Percentiles rank a stretch among this genome's conserved stretches.
Evolutionary conservation across 2,113 vertebrate genomes (phyloP).

Genomic region (Candoia aspera): DNA sequence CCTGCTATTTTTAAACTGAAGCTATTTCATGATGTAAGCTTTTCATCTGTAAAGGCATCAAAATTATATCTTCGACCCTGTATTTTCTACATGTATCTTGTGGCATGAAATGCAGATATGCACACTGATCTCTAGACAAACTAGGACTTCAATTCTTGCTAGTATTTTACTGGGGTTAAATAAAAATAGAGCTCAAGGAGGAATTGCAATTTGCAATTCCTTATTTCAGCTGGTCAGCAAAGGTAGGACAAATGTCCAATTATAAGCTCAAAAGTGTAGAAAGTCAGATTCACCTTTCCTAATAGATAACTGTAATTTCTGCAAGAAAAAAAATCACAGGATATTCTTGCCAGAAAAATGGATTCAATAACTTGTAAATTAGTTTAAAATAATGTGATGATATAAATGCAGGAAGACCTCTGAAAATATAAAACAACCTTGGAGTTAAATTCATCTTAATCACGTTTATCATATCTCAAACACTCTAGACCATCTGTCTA

Average conservation of each 20-base stretch:
- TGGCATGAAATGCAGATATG: neutral
- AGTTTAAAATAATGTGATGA: neutral
- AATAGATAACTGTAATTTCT: neutral
- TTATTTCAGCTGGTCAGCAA: neutral
- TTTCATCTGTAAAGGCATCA: neutral
- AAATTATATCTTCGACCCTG: neutral
- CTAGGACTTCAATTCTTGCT: neutral
- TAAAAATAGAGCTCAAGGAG: neutral
- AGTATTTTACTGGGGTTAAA: neutral
- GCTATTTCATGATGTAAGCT: neutral
- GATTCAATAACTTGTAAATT: neutral
- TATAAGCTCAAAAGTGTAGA: neutral
- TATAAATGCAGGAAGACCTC: neutral
- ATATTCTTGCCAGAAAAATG: neutral
- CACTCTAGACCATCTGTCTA: neutral
- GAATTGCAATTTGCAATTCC: neutral
- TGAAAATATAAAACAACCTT: neutral
- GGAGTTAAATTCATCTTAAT: neutral
- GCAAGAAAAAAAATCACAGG: neutral
- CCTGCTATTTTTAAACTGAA: neutral
- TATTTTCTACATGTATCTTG: neutral
- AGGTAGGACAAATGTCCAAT: neutral
- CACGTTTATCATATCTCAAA: neutral
- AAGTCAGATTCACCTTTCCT: neutral
- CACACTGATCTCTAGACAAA: neutral